Evolutionary conservation across 2,113 vertebrate species (phyloP).

Genomic region (Malurus cyaneus): DNA sequence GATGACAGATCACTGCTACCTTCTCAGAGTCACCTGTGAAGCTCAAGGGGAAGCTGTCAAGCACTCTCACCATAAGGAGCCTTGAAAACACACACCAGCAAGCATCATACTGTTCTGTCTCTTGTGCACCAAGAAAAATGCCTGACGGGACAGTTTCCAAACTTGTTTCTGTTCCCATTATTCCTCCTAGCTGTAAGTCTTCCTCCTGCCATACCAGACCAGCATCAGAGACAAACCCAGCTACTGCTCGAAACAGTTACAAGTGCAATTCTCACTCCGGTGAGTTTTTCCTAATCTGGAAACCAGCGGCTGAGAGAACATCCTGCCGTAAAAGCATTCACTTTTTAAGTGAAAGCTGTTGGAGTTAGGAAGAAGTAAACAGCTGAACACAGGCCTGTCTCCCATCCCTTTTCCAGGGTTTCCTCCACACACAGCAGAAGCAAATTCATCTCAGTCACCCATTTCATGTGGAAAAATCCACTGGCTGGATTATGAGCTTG

Average conservation of each 20-base stretch:
- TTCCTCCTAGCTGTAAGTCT: not conserved
- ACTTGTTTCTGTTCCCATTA: not conserved
- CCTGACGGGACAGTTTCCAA: not conserved
- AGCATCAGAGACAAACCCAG: not conserved
- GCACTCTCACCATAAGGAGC: not conserved
- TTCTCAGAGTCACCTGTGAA: not conserved
- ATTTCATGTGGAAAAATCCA: not conserved
- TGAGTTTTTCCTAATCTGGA: not conserved
- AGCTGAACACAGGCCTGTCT: not conserved
- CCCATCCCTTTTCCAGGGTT: not conserved
- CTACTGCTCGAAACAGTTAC: not conserved
- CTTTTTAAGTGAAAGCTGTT: not conserved
- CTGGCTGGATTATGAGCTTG: not conserved
- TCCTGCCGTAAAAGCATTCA: rapidly evolving
- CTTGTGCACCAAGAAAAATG: not conserved
- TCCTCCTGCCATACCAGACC: not conserved
- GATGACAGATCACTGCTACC: not conserved
- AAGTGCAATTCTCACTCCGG: not conserved
- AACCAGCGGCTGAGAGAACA: not conserved
- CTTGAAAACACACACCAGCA: not conserved
- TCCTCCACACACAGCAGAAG: not conserved
- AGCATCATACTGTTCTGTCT: not conserved
- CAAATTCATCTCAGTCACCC: not conserved
- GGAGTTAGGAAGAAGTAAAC: not conserved
- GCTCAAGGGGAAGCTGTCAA: not conserved